Evolutionary conservation across 92 coral and sea anemone species (phyloP), one percentile per base, ranked within the genome.

Genomic region (Paramuricea clavata): DNA sequence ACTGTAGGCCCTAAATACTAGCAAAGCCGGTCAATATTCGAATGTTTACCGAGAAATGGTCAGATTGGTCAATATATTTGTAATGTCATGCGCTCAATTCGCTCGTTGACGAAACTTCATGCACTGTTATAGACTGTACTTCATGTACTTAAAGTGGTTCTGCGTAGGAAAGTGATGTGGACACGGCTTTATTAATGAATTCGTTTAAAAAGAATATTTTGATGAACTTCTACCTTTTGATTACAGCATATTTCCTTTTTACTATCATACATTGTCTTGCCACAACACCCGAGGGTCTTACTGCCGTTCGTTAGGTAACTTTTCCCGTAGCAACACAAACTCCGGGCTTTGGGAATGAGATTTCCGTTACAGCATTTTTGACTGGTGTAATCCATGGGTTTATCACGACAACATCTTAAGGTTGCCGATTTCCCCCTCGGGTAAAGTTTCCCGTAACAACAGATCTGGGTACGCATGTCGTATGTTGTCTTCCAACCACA

Each of bases 261-360:
- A 2, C 62, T 54, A 54, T 54, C 62, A 21, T 54, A 54, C 62
- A 54, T 54, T 2, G 62, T 5, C 25, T 54, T 54, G 3, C 62
- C 62, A 54, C 62, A 54, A 13, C 62, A 54, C 26, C 62, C 26
- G 62, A 54, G 62, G 62, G 62, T 54, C 62, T 54, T 54, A 54
- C 62, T 54, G 62, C 62, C 62, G 62, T 54, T 23, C 27, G 62
- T 54, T 54, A 21, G 62, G 62, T 54, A 54, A 21, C 3, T 9
- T 54, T 6, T 54, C 27, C 62, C 62, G 62, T 19, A 19, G 62
- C 54, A 47, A 15, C 54, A 47, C 54, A 47, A 47, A 47, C 54
- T 17, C 54, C 54, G 54, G 54, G 7, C 54, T 47, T 47, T 47
- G 19, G 54, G 19, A 17, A 47, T 47, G 19, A 47, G 7, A 15